Evolutionary conservation across 1,140 invertebrate species (phyloP), one percentile per base, ranked within the genome.

Genomic region (Ruditapes philippinarum): DNA sequence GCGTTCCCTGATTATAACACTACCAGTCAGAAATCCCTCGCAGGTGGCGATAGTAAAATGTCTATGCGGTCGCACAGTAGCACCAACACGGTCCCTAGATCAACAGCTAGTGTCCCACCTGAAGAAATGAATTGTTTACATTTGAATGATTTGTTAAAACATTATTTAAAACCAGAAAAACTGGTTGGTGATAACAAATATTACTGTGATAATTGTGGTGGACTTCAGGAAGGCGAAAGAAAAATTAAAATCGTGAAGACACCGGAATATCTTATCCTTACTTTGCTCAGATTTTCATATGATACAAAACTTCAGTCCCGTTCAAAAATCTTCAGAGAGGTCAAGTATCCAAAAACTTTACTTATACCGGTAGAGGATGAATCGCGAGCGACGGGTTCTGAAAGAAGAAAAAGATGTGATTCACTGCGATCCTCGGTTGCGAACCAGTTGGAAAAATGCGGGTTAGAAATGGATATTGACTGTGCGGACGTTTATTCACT

Each of bases 171-270:
- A 12, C 97, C 97, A 0, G 98, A 98, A 93, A 97, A 97, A 73
- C 94, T 98, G 7, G 96, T 96, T n/a, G 98, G 97, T 0, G 98
- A 98, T 70, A 98, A 98, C 94, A 97, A 97, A 91, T 98, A 98
- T 94, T 96, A 97, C 87, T 98, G 98, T 96, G 97, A 97, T 89
- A 97, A 97, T 38, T 98, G 98, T 94, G 96, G 96, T 14, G 96
- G 96, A 19, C 95, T 98, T 0, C 97, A 97, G 40, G 98, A 98
- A 92, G 98, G 97, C 0, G 97, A 97, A 91, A 96, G 98, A 28
- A 97, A 97, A 3, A 97, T 98, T 0, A 96, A 97, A 40, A 97
- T 98, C 22, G 96, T 97, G 0, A 96, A 97, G 49, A 96, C 97
- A 0, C 98, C 98, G 0, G 96, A 97, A 14, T 97, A 98, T 95